phyloP scores from a whole-genome alignment of 2,113 vertebrate genomes.

The Sarotherodon lohbergeri region DNA sequence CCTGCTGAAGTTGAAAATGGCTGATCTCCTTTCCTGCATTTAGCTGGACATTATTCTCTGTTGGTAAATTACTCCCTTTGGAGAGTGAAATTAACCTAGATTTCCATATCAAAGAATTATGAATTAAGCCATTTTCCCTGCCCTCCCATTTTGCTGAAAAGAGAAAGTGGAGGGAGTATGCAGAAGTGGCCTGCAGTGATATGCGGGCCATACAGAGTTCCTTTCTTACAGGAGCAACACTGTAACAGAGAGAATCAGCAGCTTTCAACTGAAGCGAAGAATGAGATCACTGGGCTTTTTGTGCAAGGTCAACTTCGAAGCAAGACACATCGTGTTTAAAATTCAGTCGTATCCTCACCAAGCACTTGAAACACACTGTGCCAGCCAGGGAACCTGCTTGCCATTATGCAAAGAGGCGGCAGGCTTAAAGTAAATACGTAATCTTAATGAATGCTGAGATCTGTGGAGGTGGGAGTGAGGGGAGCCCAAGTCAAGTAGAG shows the following conservation, averaged over 20 bases:
- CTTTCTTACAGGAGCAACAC: constrained; percentile 65
- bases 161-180: constrained; percentile 52
- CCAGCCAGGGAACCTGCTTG: constrained; percentile 56
- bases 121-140: constrained; percentile 79
- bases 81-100: constrained; percentile 74
- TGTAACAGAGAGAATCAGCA: constrained; percentile 71
- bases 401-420: constrained; percentile 68
- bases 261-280: constrained; percentile 72
- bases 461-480: constrained; percentile 57
- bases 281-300: constrained; percentile 76
- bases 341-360: constrained; percentile 64
- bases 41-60: constrained; percentile 76
- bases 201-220: constrained; percentile 56
- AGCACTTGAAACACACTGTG: constrained; percentile 63
- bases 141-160: constrained; percentile 64
- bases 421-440: constrained; percentile 70
- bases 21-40: constrained; percentile 50
- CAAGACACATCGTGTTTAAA: constrained; percentile 66
- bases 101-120: constrained; percentile 85
- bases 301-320: constrained; percentile 70
- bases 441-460: constrained; percentile 71
- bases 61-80: constrained; percentile 83
- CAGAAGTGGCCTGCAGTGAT: constrained; percentile 74
- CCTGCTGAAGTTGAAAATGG: constrained; percentile 10
- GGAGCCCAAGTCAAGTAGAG: constrained; percentile 68